Conservation (phyloP, 2,797 vertebrate genomes). For the Scomberomorus guttatus region DNA sequence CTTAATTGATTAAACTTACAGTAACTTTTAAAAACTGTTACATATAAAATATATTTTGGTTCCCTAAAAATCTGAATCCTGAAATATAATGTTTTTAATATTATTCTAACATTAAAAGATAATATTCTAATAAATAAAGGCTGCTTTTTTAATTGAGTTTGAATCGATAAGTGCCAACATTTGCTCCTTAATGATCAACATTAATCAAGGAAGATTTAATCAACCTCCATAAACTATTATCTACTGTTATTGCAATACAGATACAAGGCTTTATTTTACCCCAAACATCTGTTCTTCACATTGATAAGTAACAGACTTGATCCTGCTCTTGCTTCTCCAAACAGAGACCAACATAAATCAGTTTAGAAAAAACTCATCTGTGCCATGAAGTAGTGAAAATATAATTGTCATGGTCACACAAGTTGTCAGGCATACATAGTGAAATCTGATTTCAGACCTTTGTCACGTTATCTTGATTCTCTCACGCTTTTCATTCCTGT, state of each 20-base stretch:
- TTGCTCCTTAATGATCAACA: no score
- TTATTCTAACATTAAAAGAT: no score
- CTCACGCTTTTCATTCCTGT: background rate
- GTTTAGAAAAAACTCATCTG: background rate
- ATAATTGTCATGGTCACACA: background rate
- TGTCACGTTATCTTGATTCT: background rate
- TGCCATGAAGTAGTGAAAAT: background rate
- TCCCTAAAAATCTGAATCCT: no score
- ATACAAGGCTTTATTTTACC: background rate
- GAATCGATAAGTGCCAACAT: no score
- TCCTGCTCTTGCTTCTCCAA: background rate
- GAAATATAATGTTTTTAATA: no score
- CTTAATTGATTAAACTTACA: no score
- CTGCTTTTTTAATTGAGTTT: no score
- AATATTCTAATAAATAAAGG: no score
- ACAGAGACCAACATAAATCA: background rate
- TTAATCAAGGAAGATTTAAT: no score
- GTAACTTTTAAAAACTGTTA: no score
- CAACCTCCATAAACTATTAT: no score
- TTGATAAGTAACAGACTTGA: background rate
- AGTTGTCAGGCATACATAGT: background rate
- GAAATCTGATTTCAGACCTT: background rate
- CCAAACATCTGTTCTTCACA: background rate
- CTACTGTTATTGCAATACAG: background rate
- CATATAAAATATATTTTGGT: no score